Evolutionary conservation across 2,113 vertebrate genomes (phyloP), one percentile per base, ranked within the genome.

Genomic region (Corythornis cristatus): DNA sequence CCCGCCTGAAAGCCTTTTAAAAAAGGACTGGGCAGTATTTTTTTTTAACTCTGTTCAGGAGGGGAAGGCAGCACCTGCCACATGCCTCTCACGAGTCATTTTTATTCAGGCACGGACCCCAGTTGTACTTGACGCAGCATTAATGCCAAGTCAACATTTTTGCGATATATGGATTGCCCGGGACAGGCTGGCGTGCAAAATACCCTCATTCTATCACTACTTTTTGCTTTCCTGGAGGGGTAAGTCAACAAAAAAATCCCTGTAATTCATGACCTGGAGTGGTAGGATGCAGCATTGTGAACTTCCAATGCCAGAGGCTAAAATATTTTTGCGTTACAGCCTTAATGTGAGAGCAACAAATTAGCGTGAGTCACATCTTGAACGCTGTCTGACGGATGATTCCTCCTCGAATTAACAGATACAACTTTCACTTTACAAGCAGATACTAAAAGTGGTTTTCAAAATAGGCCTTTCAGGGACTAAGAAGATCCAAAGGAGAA

Each of bases 281-380:
- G 82, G 93, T 95, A 96, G 93, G 92, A 96, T 84, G 94, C 66
- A 62, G 95, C 96, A 97, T 7, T 83, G 86, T 89, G 94, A 98
- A 98, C 97, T 98, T 97, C 87, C 95, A 97, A 7, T 75, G 97
- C 98, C 96, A 97, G 97, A 98, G 97, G 98, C 97, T 96, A 97
- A 97, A 94, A 96, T 93, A 97, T 98, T 97, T 97, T 93, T 93
- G 95, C 66, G 83, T 94, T 97, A 93, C 96, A 97, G 91, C 93
- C 92, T 95, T 95, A 95, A 96, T 95, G 95, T 80, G 95, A 96
- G 95, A 96, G 91, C 88, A 95, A 94, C 97, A 97, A 98, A 98
- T 98, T 98, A 98, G 95, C 97, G 96, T 98, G 98, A 98, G 96
- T 98, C 97, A 98, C 97, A 97, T 97, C 97, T 97, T 94, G 94